A percentile compares a stretch with the other conserved stretches of the same genome.
phyloP scores from a whole-genome alignment of 2,888 invertebrate species.

The Anoplius nigerrimus region DNA sequence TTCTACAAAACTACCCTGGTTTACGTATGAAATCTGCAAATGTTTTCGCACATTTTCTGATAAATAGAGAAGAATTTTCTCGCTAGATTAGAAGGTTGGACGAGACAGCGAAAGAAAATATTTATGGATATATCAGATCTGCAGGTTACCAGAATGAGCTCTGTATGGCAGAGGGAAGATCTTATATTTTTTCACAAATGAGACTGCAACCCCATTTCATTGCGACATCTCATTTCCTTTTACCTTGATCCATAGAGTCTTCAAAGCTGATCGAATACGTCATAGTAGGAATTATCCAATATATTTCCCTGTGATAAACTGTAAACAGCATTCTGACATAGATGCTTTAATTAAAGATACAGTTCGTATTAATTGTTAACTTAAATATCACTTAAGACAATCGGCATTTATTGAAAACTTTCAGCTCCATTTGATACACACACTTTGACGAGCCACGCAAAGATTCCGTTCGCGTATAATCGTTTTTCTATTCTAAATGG shows the following conservation, averaged over 20 bases:
- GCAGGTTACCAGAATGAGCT: slow-evolving; percentile 21
- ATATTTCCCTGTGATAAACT: slow-evolving; percentile 42
- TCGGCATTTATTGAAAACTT: slow-evolving; percentile 34
- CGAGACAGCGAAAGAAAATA: slow-evolving; percentile 22
- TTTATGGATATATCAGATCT: slow-evolving; percentile 29
- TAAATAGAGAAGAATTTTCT: slow-evolving; percentile 16
- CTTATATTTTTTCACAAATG: slow-evolving; percentile 35
- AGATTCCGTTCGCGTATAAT: no score
- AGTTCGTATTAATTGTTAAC: slow-evolving; percentile 10
- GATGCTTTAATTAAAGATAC: slow-evolving; percentile 13
- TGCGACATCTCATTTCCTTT: slow-evolving; percentile 34
- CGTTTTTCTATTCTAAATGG: no score
- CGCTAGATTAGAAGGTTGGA: slow-evolving; percentile 25
- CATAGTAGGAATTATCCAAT: slow-evolving; percentile 32
- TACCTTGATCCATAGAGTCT: slow-evolving; percentile 22
- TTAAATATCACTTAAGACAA: slow-evolving; percentile 20
- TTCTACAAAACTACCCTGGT: neutral
- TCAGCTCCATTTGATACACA: slow-evolving; percentile 8
- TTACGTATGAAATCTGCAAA: slow-evolving; percentile 1
- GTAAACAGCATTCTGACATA: slow-evolving; percentile 1
- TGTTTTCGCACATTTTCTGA: neutral
- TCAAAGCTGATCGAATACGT: slow-evolving; percentile 22
- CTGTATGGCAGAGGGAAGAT: slow-evolving; percentile 29
- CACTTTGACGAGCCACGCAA: no score
- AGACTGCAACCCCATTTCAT: slow-evolving; percentile 38